Conservation (phyloP, 1,140 invertebrate genomes). For the Saccostrea cuccullata region DNA sequence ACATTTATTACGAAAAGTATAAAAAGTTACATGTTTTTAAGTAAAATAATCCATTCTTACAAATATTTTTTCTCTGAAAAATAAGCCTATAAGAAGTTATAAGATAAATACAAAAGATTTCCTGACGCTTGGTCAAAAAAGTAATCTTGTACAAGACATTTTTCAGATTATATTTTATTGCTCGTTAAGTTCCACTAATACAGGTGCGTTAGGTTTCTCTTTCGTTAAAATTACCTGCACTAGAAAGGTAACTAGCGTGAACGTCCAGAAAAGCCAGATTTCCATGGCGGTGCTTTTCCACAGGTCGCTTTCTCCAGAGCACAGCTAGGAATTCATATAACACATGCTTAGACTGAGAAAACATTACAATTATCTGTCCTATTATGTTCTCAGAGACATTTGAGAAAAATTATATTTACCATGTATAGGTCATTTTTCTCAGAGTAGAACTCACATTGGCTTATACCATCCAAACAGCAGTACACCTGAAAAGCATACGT, state of each 20-base stretch:
- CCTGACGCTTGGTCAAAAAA: not conserved
- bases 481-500: not conserved
- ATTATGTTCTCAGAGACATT: not conserved
- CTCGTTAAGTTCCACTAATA: not conserved
- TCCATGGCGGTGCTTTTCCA: not conserved
- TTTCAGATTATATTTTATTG: not conserved
- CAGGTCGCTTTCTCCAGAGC: not conserved
- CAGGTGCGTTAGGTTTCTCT: not conserved
- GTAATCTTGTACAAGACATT: not conserved
- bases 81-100: no score
- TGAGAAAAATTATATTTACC: not conserved
- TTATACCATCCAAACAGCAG: not conserved
- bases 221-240: not conserved
- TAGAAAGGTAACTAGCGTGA: not conserved
- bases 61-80: not conserved
- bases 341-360: not conserved
- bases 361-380: not conserved
- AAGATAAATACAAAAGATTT: not conserved
- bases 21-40: not conserved
- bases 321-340: not conserved
- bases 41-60: not conserved
- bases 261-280: conserved; percentile 12
- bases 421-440: not conserved
- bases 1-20: not conserved
- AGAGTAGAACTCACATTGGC: not conserved